A percentile compares a stretch with the other conserved stretches of the same genome.
These are phyloP conservation scores for Philereme vetulata DNA, from an alignment of 2,888 invertebrate species.

Conservation along the genomic window DNA sequence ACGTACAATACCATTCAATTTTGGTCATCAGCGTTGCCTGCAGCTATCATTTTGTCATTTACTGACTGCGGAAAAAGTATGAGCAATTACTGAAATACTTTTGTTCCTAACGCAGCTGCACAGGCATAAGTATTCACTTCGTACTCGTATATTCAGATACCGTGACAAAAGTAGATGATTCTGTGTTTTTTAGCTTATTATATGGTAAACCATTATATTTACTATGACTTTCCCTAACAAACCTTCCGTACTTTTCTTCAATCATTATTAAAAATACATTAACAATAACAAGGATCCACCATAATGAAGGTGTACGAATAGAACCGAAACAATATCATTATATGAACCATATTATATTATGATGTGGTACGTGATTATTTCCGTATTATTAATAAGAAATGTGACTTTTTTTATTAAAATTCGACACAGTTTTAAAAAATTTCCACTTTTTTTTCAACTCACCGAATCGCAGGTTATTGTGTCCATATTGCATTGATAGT, in stretches of 20 bases:
- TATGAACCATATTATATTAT: too few relatives aligned
- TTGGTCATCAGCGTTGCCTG: constrained; percentile 39
- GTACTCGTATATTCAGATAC: constrained; percentile 41
- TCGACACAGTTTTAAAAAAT: not conserved
- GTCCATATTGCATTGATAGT: constrained; percentile 13
- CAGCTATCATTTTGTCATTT: constrained; percentile 50
- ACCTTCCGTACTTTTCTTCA: too few relatives aligned
- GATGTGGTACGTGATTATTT: too few relatives aligned
- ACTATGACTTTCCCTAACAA: too few relatives aligned
- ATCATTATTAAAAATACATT: too few relatives aligned
- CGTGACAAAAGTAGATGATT: constrained; percentile 45
- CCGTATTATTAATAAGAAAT: too few relatives aligned
- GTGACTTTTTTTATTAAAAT: not conserved
- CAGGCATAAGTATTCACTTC: constrained; percentile 32
- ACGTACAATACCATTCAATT: constrained; percentile 42
- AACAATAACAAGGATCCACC: too few relatives aligned
- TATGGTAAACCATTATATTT: constrained; percentile 1
- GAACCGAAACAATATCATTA: too few relatives aligned
- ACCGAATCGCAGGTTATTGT: too few relatives aligned
- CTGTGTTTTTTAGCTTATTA: constrained; percentile 32
- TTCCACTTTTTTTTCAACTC: constrained; percentile 2
- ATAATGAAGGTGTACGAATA: too few relatives aligned
- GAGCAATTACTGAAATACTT: constrained; percentile 12
- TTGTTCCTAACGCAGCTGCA: constrained; percentile 2
- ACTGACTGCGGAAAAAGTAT: constrained; percentile 19